These are phyloP conservation scores for Torymus texanus DNA, from an alignment of 2,888 invertebrate species.

Conservation along the genomic window DNA sequence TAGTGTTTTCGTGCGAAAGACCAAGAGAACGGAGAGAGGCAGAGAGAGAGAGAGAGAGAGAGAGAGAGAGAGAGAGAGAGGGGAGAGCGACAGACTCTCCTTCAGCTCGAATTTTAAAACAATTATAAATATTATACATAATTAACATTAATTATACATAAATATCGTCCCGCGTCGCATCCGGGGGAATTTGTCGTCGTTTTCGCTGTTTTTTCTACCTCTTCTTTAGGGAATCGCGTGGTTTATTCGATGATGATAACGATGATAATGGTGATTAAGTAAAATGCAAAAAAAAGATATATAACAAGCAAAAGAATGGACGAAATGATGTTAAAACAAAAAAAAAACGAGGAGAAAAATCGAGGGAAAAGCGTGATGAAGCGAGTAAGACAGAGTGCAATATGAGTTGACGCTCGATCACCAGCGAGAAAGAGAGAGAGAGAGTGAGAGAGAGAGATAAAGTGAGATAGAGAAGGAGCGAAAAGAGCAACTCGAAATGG, in stretches of 20 bases:
- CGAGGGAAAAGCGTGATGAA: too few relatives aligned
- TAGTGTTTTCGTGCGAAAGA: slow-evolving; percentile 35
- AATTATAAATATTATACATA: slow-evolving; percentile 65
- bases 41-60: background rate
- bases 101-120: slow-evolving; percentile 61
- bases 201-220: slow-evolving; percentile 72
- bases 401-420: too few relatives aligned
- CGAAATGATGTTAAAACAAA: slow-evolving; percentile 16
- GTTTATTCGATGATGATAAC: slow-evolving; percentile 59
- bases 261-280: slow-evolving; percentile 45
- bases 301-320: slow-evolving; percentile 44
- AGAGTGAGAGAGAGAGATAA: too few relatives aligned
- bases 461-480: too few relatives aligned
- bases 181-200: slow-evolving; percentile 68
- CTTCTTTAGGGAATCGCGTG: slow-evolving; percentile 69
- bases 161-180: slow-evolving; percentile 62
- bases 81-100: slow-evolving; percentile 49
- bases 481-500: too few relatives aligned
- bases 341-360: slow-evolving; percentile 20
- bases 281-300: slow-evolving; percentile 54
- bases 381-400: too few relatives aligned
- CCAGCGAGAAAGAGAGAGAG: too few relatives aligned
- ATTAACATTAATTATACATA: slow-evolving; percentile 60
- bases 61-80: slow-evolving; percentile 31
- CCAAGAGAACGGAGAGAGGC: slow-evolving; percentile 2